Evolutionary conservation across 2,113 vertebrate species (phyloP).

Genomic region (Chinchilla lanigera): DNA sequence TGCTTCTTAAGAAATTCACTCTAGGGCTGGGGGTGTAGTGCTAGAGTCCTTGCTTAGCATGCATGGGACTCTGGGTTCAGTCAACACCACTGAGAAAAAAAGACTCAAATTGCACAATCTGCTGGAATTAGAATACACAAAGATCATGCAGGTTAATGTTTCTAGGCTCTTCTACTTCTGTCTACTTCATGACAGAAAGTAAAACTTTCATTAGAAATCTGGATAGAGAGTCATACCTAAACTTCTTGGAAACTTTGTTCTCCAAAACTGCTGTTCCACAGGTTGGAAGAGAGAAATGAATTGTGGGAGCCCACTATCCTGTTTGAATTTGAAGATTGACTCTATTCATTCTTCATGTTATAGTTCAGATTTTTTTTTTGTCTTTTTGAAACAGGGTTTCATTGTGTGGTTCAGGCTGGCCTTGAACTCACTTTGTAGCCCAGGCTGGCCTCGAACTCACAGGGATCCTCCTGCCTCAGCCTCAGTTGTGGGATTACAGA

Average conservation of each 20-base stretch:
- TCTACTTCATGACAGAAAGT: constrained; percentile 1
- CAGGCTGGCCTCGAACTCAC: neutral
- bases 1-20: constrained; percentile 25
- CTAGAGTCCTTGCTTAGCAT: neutral
- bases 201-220: constrained; percentile 30
- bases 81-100: no score
- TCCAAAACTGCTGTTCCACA: neutral
- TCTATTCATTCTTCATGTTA: neutral
- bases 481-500: neutral
- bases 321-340: constrained; percentile 15
- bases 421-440: neutral
- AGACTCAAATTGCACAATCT: neutral
- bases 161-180: neutral
- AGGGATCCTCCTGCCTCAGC: neutral
- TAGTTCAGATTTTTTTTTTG: neutral
- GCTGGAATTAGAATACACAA: neutral
- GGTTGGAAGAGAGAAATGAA: neutral
- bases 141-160: neutral
- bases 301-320: neutral
- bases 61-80: no score
- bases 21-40: neutral
- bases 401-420: neutral
- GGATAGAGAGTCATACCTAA: neutral
- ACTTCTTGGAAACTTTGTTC: constrained; percentile 10
- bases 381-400: neutral